Evolutionary conservation across 2,888 invertebrate species (phyloP).

Genomic region (Eupelmus urozonus): DNA sequence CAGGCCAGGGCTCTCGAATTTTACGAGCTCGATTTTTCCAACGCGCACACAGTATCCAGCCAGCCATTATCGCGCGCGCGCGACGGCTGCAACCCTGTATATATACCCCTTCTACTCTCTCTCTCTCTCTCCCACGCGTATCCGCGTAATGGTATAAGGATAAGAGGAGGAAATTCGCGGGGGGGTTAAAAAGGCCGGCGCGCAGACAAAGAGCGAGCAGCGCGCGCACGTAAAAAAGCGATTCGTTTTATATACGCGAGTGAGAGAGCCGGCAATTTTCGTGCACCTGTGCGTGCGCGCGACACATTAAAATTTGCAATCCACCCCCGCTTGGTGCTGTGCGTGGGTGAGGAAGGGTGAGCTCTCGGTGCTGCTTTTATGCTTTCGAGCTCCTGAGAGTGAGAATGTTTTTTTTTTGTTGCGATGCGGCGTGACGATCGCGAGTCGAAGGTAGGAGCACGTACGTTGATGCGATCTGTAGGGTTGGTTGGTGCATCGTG

Average conservation of each 20-base stretch:
- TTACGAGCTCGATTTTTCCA: slow-evolving; percentile 38
- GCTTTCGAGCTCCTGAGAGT: background rate
- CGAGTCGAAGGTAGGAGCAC: background rate
- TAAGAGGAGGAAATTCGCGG: slow-evolving; percentile 40
- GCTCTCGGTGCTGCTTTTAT: background rate
- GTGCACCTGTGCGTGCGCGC: slow-evolving; percentile 63
- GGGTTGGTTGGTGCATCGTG: background rate
- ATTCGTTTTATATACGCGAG: slow-evolving; percentile 61
- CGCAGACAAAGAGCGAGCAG: background rate
- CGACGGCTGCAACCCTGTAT: background rate
- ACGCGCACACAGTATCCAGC: slow-evolving; percentile 7
- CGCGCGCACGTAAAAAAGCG: slow-evolving; percentile 65
- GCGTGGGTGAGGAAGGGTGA: too few species aligned
- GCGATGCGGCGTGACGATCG: slow-evolving; percentile 27
- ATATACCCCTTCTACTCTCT: background rate
- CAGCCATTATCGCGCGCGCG: slow-evolving; percentile 15
- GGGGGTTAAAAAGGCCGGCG: background rate
- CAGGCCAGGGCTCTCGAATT: slow-evolving; percentile 27
- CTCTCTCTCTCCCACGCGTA: background rate
- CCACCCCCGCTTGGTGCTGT: too few species aligned
- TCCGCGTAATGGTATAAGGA: slow-evolving; percentile 18
- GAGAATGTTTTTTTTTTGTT: background rate
- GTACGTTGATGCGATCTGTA: background rate
- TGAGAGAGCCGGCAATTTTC: slow-evolving; percentile 61
- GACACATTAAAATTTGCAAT: slow-evolving; percentile 64